Conservation (phyloP, 1,140 invertebrate species). For the Steinernema feltiae region DNA sequence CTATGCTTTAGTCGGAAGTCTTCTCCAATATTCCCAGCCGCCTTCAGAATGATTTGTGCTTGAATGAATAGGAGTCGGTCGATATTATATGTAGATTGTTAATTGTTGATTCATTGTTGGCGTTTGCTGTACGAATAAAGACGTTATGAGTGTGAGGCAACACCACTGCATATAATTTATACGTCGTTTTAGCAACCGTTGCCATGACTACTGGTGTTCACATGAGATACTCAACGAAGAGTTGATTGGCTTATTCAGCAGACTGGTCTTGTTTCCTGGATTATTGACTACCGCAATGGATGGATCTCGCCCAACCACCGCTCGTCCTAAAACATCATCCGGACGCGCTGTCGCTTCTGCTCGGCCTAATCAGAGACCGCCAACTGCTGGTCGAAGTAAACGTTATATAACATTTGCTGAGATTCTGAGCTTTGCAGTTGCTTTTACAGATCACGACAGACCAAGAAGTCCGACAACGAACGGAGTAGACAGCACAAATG, state of each 20-base stretch:
- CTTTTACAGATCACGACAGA: background rate
- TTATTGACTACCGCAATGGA: too few relatives aligned
- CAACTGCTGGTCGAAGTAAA: background rate
- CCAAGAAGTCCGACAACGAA: background rate
- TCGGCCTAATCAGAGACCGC: background rate
- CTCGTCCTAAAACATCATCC: background rate
- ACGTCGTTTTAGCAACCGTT: too few relatives aligned
- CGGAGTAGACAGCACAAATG: background rate
- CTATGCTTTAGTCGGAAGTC: background rate
- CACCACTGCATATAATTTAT: too few relatives aligned
- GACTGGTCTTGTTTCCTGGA: too few relatives aligned
- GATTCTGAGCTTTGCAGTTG: background rate
- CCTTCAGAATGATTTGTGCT: background rate
- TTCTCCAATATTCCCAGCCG: background rate
- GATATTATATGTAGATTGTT: background rate
- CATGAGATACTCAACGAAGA: too few relatives aligned
- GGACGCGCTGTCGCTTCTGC: background rate
- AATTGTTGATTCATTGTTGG: too few relatives aligned
- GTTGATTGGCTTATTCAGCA: too few relatives aligned
- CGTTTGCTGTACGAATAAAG: too few relatives aligned
- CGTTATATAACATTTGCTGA: too few relatives aligned
- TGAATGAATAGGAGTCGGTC: too few relatives aligned
- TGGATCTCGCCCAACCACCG: background rate
- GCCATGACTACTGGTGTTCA: too few relatives aligned
- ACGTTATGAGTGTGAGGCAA: too few relatives aligned